A percentile compares a stretch with the other conserved stretches of the same genome.
These are phyloP conservation scores for Myrmophylax atrothorax DNA, from an alignment of 2,113 vertebrate genomes.

Conservation along the genomic window DNA sequence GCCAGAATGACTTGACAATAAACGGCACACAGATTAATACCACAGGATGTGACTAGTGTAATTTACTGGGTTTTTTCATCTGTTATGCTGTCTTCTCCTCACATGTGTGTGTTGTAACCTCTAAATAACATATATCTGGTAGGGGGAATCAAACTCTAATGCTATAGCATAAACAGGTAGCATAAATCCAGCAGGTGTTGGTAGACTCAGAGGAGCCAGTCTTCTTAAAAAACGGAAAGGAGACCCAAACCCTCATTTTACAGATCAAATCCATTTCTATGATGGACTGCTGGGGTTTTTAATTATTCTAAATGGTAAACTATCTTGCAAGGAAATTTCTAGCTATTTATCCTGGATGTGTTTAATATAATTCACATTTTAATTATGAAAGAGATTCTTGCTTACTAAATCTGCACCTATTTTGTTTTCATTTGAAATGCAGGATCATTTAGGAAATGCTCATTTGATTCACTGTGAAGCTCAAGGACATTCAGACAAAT, in stretches of 20 bases:
- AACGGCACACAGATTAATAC: background rate
- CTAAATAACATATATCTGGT: background rate
- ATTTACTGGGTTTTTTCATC: background rate
- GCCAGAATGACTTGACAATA: background rate
- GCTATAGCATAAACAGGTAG: background rate
- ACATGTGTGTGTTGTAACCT: background rate
- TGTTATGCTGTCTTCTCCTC: background rate
- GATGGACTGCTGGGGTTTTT: background rate
- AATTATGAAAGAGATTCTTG: background rate
- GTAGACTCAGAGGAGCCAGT: background rate
- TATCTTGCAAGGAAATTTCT: background rate
- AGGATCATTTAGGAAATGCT: background rate
- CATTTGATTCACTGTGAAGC: background rate
- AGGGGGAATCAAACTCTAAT: background rate
- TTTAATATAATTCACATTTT: background rate
- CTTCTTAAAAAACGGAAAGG: background rate
- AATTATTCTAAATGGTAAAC: background rate
- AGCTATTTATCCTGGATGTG: background rate
- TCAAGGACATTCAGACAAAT: constrained; percentile 2
- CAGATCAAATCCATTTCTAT: background rate
- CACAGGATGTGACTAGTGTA: background rate
- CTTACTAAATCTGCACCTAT: background rate
- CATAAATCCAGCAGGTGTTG: background rate
- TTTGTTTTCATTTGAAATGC: background rate
- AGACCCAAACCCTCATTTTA: background rate